Percentiles rank a stretch among this genome's conserved stretches.
Conservation (phyloP, 2,797 vertebrate species). For the Monodelphis domestica region DNA sequence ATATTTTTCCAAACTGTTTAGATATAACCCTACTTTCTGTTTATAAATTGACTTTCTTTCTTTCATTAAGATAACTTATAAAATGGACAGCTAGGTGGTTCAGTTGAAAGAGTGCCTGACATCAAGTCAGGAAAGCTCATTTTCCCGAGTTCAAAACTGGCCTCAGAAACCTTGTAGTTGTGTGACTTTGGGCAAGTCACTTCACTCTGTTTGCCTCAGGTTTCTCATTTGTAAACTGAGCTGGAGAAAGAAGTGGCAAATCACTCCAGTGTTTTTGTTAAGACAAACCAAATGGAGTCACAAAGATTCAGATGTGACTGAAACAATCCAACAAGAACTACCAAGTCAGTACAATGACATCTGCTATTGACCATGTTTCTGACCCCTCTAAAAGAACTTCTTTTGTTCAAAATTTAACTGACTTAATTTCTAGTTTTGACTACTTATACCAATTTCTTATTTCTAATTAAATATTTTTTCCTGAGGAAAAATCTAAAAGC, state of each 20-base stretch:
- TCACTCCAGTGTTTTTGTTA: too few relatives aligned
- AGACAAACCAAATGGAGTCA: too few relatives aligned
- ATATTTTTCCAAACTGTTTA: too few relatives aligned
- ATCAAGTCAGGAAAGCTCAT: neutral
- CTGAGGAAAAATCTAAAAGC: neutral
- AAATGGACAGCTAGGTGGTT: neutral
- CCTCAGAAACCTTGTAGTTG: constrained; percentile 11
- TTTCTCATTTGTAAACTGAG: too few relatives aligned
- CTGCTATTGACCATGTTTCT: neutral
- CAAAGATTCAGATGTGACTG: too few relatives aligned
- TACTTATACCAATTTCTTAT: constrained; percentile 21
- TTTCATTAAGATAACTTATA: neutral
- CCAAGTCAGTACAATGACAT: neutral
- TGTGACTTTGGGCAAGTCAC: constrained; percentile 5
- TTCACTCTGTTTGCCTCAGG: too few relatives aligned
- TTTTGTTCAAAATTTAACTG: neutral
- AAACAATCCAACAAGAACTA: too few relatives aligned
- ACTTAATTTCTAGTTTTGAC: constrained; percentile 4
- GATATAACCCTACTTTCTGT: too few relatives aligned
- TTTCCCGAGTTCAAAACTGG: neutral
- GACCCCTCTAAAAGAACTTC: neutral
- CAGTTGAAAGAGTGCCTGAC: neutral
- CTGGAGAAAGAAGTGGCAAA: too few relatives aligned
- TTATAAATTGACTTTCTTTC: neutral
- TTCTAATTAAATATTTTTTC: constrained; percentile 11